Base-by-base conservation (phyloP, 2,797 vertebrate species). In the Lateolabrax maculatus region DNA sequence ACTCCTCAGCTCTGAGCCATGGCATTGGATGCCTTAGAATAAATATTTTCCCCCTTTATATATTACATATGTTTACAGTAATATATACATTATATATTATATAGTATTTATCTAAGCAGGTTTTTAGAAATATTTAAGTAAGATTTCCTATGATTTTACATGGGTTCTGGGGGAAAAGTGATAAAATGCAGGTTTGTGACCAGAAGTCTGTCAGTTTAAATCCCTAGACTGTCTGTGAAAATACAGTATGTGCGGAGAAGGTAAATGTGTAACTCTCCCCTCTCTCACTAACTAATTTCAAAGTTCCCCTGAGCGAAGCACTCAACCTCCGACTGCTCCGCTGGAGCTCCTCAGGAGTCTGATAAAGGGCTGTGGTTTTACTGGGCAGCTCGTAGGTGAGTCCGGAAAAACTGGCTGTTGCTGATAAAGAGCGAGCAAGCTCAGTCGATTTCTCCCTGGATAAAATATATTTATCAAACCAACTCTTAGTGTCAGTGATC, bases 211-310 rank as follows among this genome's bases (percentile, higher is more conserved):
- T 69, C 67, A 75, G 37, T 84, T 73, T 67, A 82, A 87, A 89
- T 85, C 78, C 75, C 77, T 65, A 58, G 70, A 78, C 51, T 49
- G 76, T 74, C 56, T 61, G 79, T 76, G 43, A 87, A 88, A 85
- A 70, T 72, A 79, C 25, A 71, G 58, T 36, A 68, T 80, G 80
- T 80, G 79, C 64, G 12, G 46, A 60, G 83, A 85, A 79, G 84
- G 69, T 78, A 62, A 81, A 89, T 53, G 46, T 9, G 67, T 60
- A 68, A 41, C 31, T 44, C 68, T 62, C 39, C 49, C 44, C n/a
- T 74, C 44, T 66, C 19, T 71, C 55, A 11, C 37, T 6, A 52
- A 71, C 63, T 85, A 55, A 85, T 88, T 85, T 89, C 34, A 77
- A 79, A 76, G 67, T 70, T 76, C 79, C 81, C 83, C 49, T 67